Evolutionary conservation across 2,113 vertebrate genomes (phyloP).

Genomic region (Condylura cristata): DNA sequence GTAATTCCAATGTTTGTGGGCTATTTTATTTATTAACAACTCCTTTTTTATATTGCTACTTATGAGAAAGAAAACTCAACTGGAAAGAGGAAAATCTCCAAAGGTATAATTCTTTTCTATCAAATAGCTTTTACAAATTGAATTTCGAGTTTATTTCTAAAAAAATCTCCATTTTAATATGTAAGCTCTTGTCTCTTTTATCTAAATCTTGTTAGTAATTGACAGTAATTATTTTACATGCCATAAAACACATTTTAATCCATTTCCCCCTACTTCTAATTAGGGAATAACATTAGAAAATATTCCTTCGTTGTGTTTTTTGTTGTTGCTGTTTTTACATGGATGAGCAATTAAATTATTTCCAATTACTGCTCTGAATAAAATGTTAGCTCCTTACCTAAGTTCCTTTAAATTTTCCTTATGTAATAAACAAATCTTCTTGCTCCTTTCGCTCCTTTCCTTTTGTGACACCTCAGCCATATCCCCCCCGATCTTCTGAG

Average conservation of each 20-base stretch:
- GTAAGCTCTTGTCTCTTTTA: background rate
- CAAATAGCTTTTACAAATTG: background rate
- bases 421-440: background rate
- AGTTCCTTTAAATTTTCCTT: background rate
- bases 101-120: background rate
- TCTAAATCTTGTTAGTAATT: background rate
- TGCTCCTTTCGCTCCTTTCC: background rate
- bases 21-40: conserved; percentile 64
- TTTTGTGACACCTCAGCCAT: background rate
- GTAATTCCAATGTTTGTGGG: conserved; percentile 52
- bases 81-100: background rate
- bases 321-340: background rate
- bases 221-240: background rate
- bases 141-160: background rate
- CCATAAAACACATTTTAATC: background rate
- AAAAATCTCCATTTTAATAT: background rate
- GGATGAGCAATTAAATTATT: background rate
- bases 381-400: background rate
- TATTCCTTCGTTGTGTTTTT: background rate
- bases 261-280: background rate
- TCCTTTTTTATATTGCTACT: background rate
- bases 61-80: background rate
- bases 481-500: conserved; percentile 16
- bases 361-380: background rate
- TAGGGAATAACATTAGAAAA: background rate